Base-by-base conservation (phyloP, 2,113 vertebrate species). In the Nesoenas mayeri region DNA sequence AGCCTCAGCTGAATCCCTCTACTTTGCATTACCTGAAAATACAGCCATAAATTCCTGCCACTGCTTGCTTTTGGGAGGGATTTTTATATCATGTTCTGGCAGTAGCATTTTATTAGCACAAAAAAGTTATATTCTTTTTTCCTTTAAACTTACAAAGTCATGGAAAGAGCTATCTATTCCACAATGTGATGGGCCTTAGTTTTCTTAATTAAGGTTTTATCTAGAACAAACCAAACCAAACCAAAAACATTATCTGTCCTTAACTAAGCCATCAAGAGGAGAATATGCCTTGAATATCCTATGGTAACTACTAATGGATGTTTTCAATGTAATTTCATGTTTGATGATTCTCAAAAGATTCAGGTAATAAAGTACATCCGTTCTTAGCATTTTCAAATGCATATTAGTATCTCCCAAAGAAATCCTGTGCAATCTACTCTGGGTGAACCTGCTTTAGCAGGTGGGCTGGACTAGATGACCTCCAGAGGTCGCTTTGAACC, bases 281-380 rank as follows among this genome's bases (percentile, higher is more conserved):
- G 6, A 51, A 44, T 56, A 32, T 22, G 8, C 1, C 11, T 85
- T 38, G 14, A 66, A 24, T 57, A 58, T 58, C 15, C 20, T 20
- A 44, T 3, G 69, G 42, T 50, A 22, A 28, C 10, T 62, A 29
- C 1, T 24, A 70, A 44, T 25, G 20, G 3, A 40, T 18, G 5
- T 9, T 62, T 38, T 77, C 42, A 31, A 29, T 2, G 5, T 26
- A 11, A 17, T 72, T 84, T 73, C 73, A 13, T 21, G 6, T 34
- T 62, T 10, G 8, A 1, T 4, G 6, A 20, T 24, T 86, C 9
- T 7, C 32, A 48, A 47, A 87, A 71, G 8, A 47, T 22, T 79
- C 1, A 1, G 5, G 24, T 44, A 34, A 16, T 28, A 47, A 77
- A 22, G 15, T 17, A 29, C 2, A 2, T 31, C 11, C 47, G 9